Percentiles rank a stretch among this genome's conserved stretches.
phyloP scores from a whole-genome alignment of 2,113 vertebrate genomes.

The Erythrocebus patas region DNA sequence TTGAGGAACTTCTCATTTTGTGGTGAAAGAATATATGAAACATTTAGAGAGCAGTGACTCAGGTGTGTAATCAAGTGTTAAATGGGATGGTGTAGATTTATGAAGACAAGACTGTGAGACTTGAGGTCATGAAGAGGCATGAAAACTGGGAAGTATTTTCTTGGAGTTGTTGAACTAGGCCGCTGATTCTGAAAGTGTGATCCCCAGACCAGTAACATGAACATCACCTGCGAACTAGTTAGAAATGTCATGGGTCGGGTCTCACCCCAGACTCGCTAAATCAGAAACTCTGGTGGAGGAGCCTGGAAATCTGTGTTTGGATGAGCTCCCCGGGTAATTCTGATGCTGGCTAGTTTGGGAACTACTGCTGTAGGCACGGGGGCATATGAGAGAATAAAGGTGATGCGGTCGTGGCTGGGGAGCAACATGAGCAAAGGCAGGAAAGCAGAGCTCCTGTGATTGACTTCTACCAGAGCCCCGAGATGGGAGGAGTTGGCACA shows the following conservation, averaged over 20 bases:
- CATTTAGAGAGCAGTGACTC: accelerated
- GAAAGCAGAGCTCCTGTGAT: accelerated
- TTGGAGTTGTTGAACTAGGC: not conserved
- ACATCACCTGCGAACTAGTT: not conserved
- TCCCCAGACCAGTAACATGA: not conserved
- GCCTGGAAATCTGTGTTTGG: not conserved
- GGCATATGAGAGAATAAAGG: accelerated
- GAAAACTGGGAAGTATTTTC: not conserved
- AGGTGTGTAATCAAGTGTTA: no score
- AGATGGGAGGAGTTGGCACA: accelerated
- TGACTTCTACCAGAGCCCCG: not conserved
- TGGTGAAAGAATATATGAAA: not conserved
- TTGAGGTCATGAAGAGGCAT: not conserved
- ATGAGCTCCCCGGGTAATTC: not conserved
- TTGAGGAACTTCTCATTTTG: not conserved
- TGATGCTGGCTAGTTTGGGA: not conserved
- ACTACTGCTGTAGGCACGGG: no score
- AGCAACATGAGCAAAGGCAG: not conserved
- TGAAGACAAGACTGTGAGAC: no score
- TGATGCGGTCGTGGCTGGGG: not conserved
- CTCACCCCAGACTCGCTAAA: not conserved
- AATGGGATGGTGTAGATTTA: accelerated
- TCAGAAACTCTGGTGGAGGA: not conserved
- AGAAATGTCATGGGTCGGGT: not conserved
- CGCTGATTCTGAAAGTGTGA: not conserved